phyloP scores from a whole-genome alignment of 2,797 vertebrate species.

The Xenopus petersii region DNA sequence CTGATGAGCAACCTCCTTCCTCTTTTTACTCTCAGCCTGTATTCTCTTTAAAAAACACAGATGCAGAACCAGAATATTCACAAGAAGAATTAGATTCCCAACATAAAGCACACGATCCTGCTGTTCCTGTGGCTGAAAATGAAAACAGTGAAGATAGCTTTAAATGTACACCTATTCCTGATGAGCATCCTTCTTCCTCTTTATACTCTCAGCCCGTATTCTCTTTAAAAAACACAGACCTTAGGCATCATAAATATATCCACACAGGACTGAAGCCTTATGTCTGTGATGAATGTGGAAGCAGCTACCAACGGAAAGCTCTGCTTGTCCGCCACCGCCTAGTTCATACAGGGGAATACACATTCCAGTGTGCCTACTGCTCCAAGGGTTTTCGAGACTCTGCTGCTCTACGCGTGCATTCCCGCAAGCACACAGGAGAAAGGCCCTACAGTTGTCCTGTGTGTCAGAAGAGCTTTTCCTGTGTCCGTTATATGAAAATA shows the following conservation, averaged over 20 bases:
- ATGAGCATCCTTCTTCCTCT: no score
- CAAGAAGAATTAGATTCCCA: neutral
- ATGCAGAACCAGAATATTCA: neutral
- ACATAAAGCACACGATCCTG: neutral
- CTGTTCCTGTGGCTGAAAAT: neutral
- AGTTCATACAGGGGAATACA: constrained; percentile 33
- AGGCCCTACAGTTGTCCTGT: constrained; percentile 28
- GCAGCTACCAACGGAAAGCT: constrained; percentile 26
- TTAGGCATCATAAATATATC: constrained; percentile 33
- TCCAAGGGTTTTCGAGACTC: constrained; percentile 28
- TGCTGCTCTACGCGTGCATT: constrained; percentile 25
- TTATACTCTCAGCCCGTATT: no score
- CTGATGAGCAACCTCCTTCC: neutral
- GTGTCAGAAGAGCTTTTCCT: constrained; percentile 22
- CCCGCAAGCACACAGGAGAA: constrained; percentile 28
- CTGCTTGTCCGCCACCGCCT: constrained; percentile 29
- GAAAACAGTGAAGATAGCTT: constrained; percentile 14
- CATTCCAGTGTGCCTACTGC: constrained; percentile 24
- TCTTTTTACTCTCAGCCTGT: neutral
- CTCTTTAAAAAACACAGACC: neutral
- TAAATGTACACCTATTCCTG: no score
- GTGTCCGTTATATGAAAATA: constrained; percentile 28
- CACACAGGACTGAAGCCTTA: constrained; percentile 21
- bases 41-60: neutral
- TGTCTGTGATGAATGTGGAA: constrained; percentile 14